A percentile compares a stretch with the other conserved stretches of the same genome.
Evolutionary conservation across 1,140 invertebrate species (phyloP).

Genomic region (Hycleus cichorii): DNA sequence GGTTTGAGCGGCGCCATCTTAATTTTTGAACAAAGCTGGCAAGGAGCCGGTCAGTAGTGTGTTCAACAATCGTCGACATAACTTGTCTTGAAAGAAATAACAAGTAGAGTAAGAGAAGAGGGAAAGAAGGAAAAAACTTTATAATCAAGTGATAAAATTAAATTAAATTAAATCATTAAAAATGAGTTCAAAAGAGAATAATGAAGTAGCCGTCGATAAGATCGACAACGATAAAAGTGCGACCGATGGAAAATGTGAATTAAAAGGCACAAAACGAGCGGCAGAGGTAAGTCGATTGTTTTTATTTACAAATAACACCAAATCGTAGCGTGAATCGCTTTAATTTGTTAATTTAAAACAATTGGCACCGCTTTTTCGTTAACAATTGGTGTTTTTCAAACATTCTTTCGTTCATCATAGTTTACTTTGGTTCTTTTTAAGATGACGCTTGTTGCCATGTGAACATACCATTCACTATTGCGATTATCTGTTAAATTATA

Average conservation of each 20-base stretch:
- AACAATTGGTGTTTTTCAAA: neutral
- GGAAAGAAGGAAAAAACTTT: constrained; percentile 43
- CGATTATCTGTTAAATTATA: neutral
- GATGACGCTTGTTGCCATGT: constrained; percentile 30
- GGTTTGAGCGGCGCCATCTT: constrained; percentile 71
- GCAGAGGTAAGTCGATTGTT: constrained; percentile 64
- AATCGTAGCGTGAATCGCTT: neutral
- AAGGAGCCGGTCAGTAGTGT: constrained; percentile 53
- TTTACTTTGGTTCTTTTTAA: neutral
- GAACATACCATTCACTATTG: constrained; percentile 3
- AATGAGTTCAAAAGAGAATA: constrained; percentile 81
- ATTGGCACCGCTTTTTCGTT: neutral
- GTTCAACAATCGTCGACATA: constrained; percentile 47
- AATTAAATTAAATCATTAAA: constrained; percentile 44
- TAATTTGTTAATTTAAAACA: neutral
- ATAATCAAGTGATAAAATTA: constrained; percentile 11
- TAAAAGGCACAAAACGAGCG: constrained; percentile 80
- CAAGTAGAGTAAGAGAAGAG: constrained; percentile 4
- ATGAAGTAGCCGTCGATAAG: constrained; percentile 76
- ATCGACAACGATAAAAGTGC: constrained; percentile 64
- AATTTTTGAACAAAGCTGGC: constrained; percentile 67
- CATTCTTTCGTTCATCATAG: neutral
- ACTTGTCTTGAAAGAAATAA: constrained; percentile 24
- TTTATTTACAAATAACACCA: neutral
- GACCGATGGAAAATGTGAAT: constrained; percentile 65